Evolutionary conservation across 2,113 vertebrate species (phyloP).

Genomic region (Grus americana): DNA sequence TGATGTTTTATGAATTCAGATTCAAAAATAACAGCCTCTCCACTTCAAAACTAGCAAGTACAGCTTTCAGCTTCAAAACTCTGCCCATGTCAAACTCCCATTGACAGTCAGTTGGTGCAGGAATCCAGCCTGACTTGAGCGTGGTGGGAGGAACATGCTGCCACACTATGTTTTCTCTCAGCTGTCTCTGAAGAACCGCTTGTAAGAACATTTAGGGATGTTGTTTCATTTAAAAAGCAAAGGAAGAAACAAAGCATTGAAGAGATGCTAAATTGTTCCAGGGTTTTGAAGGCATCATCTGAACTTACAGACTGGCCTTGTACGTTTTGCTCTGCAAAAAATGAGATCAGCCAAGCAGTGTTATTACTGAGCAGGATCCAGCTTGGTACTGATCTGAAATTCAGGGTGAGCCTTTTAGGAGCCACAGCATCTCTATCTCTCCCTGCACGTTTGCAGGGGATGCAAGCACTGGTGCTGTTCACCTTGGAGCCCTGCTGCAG

Average conservation of each 20-base stretch:
- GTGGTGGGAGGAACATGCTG: conserved; percentile 24
- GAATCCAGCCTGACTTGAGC: conserved; percentile 12
- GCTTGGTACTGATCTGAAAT: not conserved
- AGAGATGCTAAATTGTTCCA: not conserved
- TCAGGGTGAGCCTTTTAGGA: not conserved
- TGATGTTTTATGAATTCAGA: conserved; percentile 33
- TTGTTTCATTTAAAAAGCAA: conserved; percentile 6
- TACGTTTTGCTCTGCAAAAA: not conserved
- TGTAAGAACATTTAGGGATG: not conserved
- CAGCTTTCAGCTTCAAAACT: conserved; percentile 40
- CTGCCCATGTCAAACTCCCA: conserved; percentile 33
- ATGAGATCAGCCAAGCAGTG: not conserved
- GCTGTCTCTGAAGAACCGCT: not conserved
- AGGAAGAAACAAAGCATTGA: not conserved
- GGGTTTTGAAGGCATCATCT: not conserved
- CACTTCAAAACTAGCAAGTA: conserved; percentile 20
- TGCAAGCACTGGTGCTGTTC: not conserved
- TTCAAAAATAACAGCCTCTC: conserved; percentile 48
- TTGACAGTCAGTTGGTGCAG: conserved; percentile 46
- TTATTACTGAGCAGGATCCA: not conserved
- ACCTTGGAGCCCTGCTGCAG: not conserved
- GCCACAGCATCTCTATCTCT: not conserved
- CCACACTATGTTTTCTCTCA: not conserved
- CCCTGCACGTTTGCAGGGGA: not conserved
- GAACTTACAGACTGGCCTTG: not conserved